Percentiles rank a stretch among this genome's conserved stretches.
These are phyloP conservation scores for Poeciliopsis turneri DNA, from an alignment of 2,797 vertebrate genomes.

Conservation along the genomic window DNA sequence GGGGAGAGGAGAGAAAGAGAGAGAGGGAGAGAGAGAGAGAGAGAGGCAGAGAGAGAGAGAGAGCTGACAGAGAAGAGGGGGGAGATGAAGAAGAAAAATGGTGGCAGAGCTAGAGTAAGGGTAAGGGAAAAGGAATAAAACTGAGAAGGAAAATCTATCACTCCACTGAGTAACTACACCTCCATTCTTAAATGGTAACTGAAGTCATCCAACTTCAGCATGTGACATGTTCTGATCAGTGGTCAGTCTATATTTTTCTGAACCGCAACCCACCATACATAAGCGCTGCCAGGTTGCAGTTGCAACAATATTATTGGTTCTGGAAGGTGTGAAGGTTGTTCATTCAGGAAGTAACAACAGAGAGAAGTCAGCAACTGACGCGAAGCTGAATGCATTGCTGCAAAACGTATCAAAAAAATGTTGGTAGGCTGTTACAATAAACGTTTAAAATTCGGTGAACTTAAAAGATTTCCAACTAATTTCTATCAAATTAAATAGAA, in stretches of 20 bases:
- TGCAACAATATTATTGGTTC: neutral
- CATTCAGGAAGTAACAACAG: too few species aligned
- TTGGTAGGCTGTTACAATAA: neutral
- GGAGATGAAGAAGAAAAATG: slow-evolving; percentile 18
- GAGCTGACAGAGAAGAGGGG: slow-evolving; percentile 15
- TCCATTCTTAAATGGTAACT: neutral
- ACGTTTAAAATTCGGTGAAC: neutral
- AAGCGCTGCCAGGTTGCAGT: neutral
- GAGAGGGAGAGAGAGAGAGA: slow-evolving; percentile 19
- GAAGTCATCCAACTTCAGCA: neutral
- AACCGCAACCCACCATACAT: neutral
- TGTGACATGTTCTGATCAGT: neutral
- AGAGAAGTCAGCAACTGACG: neutral
- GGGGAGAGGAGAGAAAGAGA: slow-evolving; percentile 22
- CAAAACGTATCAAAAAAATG: neutral
- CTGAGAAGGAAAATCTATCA: slow-evolving; percentile 26
- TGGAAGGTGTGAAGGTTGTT: neutral
- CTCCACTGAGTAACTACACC: slow-evolving; percentile 33
- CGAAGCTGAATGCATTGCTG: neutral
- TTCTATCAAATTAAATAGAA: neutral
- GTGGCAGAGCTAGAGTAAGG: slow-evolving; percentile 43
- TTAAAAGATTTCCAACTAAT: neutral
- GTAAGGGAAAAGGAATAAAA: slow-evolving; percentile 31
- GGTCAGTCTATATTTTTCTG: neutral
- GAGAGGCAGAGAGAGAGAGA: slow-evolving; percentile 3